Base-by-base conservation (phyloP, 2,113 vertebrate species). In the Corydoras maculifer region DNA sequence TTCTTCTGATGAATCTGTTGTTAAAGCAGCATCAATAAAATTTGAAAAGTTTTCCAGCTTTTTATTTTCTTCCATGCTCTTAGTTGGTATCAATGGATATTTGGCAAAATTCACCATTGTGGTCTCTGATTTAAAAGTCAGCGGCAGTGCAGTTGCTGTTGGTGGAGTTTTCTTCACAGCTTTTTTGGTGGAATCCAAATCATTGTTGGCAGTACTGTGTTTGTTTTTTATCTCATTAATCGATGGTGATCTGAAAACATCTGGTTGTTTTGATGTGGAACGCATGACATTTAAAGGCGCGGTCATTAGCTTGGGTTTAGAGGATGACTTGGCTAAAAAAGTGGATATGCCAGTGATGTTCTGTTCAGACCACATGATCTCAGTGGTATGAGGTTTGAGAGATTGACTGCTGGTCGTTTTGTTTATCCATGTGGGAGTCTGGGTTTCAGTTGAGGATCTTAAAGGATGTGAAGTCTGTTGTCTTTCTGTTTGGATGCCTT, bases 351-450 rank as follows among this genome's bases (percentile, higher is more conserved):
- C 66, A 48, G 48, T 64, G 75, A 62, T 55, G 7, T 49, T 25
- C 31, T 10, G 58, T 43, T 64, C 79, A 77, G 73, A 63, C 74
- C 73, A 62, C 48, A 70, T 74, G 61, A 68, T 78, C 72, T 77
- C 68, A 71, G 74, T 74, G 67, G 59, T 74, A 75, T 67, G 69
- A 78, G 35, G 70, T 80, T 75, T 78, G 64, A 64, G 76, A 72
- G 81, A 72, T 51, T 72, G 82, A 71, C 66, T 75, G 59, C 57
- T 73, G 72, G n/a, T 85, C 82, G 81, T 54, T 13, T 31, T 58
- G 43, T 31, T 32, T 35, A n/a, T 35, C 15, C 55, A 50, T 31
- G 53, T 15, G 55, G 50, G 49, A 43, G 68, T 57, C 59, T 8
- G 32, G 12, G n/a, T 61, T 54, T 61, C 48, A n/a, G 35, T 64